Percentiles rank a stretch among this genome's conserved stretches.
phyloP scores from a whole-genome alignment of 2,113 vertebrate genomes.

The Sturnus vulgaris region DNA sequence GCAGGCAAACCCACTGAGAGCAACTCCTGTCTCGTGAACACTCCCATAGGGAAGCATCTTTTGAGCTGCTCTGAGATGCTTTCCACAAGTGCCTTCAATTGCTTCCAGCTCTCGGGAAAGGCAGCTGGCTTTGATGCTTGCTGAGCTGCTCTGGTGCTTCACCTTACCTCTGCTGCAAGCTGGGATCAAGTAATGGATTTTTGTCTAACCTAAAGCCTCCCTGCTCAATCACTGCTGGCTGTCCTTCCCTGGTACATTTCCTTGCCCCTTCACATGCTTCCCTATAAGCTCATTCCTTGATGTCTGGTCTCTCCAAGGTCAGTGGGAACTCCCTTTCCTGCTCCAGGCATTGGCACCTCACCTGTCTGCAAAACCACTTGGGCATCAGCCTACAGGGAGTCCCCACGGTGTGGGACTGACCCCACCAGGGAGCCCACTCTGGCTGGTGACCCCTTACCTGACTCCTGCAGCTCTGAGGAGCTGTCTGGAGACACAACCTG shows the following conservation, averaged over 20 bases:
- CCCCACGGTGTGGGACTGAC: rapidly evolving
- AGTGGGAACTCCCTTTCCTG: neutral
- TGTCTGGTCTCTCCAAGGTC: neutral
- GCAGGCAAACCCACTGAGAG: rapidly evolving
- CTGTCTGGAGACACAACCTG: neutral
- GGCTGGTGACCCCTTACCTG: neutral
- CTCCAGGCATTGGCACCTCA: neutral
- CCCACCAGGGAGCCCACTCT: neutral
- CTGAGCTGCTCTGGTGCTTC: neutral
- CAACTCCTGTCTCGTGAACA: neutral
- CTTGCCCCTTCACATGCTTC: neutral
- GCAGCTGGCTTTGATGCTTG: neutral
- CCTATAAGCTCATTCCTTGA: rapidly evolving
- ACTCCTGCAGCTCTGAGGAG: neutral
- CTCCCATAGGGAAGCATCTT: neutral
- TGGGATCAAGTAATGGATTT: rapidly evolving
- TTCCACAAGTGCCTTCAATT: neutral
- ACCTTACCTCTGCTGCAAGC: neutral
- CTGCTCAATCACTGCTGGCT: neutral
- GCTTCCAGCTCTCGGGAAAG: neutral
- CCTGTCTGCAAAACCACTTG: neutral
- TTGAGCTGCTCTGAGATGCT: neutral
- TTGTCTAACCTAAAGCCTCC: neutral
- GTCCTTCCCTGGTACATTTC: neutral
- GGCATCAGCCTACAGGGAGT: neutral